A percentile compares a stretch with the other conserved stretches of the same genome.
These are phyloP conservation scores for Spilogale gracilis DNA, from an alignment of 2,113 vertebrate genomes.

Conservation along the genomic window DNA sequence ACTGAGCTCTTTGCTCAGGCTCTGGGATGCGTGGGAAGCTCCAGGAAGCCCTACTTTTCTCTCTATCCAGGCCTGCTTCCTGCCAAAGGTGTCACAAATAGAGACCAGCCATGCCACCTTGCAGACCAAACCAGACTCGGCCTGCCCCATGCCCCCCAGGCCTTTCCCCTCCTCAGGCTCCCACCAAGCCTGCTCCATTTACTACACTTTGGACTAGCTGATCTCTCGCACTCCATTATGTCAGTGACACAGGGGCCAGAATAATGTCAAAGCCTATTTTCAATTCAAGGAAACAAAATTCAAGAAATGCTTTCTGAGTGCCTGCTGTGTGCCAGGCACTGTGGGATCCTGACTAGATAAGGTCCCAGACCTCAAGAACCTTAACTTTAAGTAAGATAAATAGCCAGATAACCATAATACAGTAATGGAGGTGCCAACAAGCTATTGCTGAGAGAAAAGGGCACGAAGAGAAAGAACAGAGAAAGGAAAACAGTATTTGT, in stretches of 20 bases:
- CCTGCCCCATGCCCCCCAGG: accelerated
- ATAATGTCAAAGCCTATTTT: neutral
- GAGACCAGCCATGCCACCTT: accelerated
- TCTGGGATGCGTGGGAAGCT: conserved; percentile 26
- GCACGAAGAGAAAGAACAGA: neutral
- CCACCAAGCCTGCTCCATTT: neutral
- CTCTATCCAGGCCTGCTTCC: conserved; percentile 54
- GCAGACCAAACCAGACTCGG: neutral
- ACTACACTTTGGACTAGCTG: neutral
- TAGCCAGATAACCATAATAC: neutral
- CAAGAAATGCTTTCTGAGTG: neutral
- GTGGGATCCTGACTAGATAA: neutral
- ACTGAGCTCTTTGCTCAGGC: neutral
- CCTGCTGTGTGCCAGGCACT: neutral
- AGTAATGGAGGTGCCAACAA: neutral
- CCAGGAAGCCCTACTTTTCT: conserved; percentile 52
- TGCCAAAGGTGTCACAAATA: neutral
- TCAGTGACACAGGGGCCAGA: neutral
- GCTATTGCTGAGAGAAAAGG: neutral
- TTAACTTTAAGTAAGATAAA: neutral
- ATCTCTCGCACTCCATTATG: neutral
- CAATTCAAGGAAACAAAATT: neutral
- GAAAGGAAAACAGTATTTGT: neutral
- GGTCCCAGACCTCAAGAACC: neutral
- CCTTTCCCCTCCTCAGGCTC: neutral